Evolutionary conservation across 2,113 vertebrate species (phyloP).

Genomic region (Redunca redunca): DNA sequence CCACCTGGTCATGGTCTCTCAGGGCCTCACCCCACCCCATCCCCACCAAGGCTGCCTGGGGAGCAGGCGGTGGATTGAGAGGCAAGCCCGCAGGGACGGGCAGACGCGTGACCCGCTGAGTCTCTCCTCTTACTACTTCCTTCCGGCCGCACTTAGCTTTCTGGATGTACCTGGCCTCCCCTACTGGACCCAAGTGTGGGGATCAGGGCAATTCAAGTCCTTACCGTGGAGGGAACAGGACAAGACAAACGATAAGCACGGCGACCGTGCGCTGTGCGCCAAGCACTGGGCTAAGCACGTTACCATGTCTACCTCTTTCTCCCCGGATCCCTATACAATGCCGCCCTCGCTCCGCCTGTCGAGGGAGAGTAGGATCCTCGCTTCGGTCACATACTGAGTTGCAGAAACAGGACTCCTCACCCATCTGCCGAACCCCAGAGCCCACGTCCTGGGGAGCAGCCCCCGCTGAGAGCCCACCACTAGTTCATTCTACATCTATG

Average conservation of each 20-base stretch:
- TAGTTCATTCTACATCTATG: accelerated
- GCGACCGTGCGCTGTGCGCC: background rate
- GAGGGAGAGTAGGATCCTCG: background rate
- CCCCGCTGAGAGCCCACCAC: background rate
- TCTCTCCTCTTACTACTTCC: background rate
- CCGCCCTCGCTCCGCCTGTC: background rate
- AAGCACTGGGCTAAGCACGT: background rate
- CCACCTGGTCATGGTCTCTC: background rate
- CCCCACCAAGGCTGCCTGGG: background rate
- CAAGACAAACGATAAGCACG: background rate
- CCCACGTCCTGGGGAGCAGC: background rate
- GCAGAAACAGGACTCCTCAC: background rate
- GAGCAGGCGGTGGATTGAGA: background rate
- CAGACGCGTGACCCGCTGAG: accelerated
- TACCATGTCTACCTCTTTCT: background rate
- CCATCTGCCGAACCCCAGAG: background rate
- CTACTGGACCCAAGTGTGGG: background rate
- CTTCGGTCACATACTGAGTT: background rate
- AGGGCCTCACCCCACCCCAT: background rate
- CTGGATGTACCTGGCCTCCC: background rate
- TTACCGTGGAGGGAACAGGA: background rate
- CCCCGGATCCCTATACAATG: background rate
- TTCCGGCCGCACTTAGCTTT: background rate
- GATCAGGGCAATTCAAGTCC: background rate
- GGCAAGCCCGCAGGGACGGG: background rate